phyloP scores from a whole-genome alignment of 1,140 invertebrate genomes.

The Eulimnadia texana region DNA sequence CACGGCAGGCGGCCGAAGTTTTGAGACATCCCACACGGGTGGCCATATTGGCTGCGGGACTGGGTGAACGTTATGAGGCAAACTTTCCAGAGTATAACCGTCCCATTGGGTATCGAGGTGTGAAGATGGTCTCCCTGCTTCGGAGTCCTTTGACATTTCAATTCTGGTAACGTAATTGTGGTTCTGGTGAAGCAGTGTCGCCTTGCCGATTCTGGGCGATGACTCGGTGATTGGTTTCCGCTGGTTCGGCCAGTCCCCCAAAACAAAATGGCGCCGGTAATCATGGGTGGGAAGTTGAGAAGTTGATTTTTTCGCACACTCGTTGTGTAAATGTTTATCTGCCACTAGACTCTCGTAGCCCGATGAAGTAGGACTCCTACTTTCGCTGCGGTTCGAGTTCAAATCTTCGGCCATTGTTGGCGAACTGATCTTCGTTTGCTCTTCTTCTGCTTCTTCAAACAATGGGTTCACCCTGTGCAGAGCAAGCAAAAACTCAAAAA shows the following conservation, averaged over 20 bases:
- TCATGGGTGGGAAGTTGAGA: slow-evolving; percentile 1
- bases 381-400: slow-evolving; percentile 4
- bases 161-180: slow-evolving; percentile 5
- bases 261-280: slow-evolving; percentile 1
- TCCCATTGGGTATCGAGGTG: background rate
- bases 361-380: slow-evolving; percentile 12
- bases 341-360: slow-evolving; percentile 12
- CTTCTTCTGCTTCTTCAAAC: background rate
- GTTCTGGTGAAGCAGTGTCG: slow-evolving; percentile 9
- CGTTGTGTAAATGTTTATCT: background rate
- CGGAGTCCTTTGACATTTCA: slow-evolving; percentile 4
- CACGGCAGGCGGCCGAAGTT: background rate
- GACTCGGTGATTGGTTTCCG: background rate
- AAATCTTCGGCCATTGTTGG: background rate
- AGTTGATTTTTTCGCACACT: background rate
- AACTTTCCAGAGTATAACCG: background rate
- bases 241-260: background rate
- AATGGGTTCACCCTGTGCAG: slow-evolving; percentile 3
- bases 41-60: background rate
- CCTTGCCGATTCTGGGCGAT: background rate
- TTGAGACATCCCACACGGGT: background rate
- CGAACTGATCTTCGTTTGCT: background rate
- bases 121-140: too few relatives aligned
- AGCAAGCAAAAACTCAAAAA: background rate
- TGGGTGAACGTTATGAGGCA: background rate